Percentiles rank a stretch among this genome's conserved stretches.
Conservation (phyloP, 2,113 vertebrate genomes). For the Haplochromis burtoni region DNA sequence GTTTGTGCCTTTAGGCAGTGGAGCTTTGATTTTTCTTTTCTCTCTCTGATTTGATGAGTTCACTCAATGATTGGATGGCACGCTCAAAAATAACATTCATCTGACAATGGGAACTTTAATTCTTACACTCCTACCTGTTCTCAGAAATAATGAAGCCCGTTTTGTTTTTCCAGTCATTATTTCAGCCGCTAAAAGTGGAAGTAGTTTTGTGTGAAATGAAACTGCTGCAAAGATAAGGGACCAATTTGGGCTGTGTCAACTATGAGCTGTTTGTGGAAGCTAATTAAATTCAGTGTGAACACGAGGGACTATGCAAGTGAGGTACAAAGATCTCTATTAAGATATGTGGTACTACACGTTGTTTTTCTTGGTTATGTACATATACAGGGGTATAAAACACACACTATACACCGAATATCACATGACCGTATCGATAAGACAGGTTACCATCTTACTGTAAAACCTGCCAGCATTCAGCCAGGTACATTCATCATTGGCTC, state of each 20-base stretch:
- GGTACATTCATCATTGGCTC: neutral
- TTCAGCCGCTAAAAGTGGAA: neutral
- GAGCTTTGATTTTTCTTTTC: neutral
- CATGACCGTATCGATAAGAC: neutral
- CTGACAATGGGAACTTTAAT: neutral
- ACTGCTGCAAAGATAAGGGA: conserved; percentile 20
- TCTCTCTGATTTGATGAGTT: neutral
- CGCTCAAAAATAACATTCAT: neutral
- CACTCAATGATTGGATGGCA: neutral
- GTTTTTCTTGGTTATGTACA: neutral
- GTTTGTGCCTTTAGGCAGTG: neutral
- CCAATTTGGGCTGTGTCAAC: conserved; percentile 27
- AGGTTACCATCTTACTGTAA: neutral
- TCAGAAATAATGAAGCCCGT: neutral
- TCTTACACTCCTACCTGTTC: neutral
- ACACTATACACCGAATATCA: neutral
- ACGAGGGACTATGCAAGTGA: neutral
- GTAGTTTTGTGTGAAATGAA: conserved; percentile 7
- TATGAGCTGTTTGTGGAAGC: conserved; percentile 26
- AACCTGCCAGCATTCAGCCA: neutral
- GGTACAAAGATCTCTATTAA: conserved; percentile 14
- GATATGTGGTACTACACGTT: neutral
- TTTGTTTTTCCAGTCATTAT: neutral
- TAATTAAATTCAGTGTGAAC: conserved; percentile 29
- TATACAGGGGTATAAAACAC: neutral